Base-by-base conservation (phyloP, 1,140 invertebrate genomes). In the Pachyrhynchus sulphureomaculatus region DNA sequence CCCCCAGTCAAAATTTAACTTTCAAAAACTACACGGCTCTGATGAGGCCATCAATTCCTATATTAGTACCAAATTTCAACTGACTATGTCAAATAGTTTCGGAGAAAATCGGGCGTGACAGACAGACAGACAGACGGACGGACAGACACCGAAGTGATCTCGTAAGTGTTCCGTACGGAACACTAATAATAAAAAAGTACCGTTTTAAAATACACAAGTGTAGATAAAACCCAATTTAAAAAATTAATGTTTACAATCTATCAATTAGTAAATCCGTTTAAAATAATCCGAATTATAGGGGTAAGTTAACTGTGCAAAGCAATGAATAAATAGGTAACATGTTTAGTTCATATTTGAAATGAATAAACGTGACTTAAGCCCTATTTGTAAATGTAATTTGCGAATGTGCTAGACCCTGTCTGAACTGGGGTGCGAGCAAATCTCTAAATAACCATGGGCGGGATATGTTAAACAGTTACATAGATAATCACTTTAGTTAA, bases 341-440 rank as follows among this genome's bases (percentile, higher is more conserved):
- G 65, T 67, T 64, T 65, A 67, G 65, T 61, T 66, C 64, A 66
- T 68, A 68, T 66, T 62, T 60, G 49, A 64, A 68, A 67, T 65
- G 68, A 65, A 65, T 69, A 67, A 69, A 66, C 65, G 61, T 51
- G 41, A 57, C 56, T 61, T 66, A 65, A 70, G 49, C 68, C 68
- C 66, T 63, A 67, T 68, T 69, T 65, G 68, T 54, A 70, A 70
- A 68, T 70, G 63, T 66, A 68, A 70, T 70, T 68, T 70, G 61
- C 45, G 64, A 65, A 67, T 63, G 55, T 63, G 56, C 57, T 42
- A 51, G 58, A 37, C 42, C 41, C 36, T 15, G 47, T 44, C 58
- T 47, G 17, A 41, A 45, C 36, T 44, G 55, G 47, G 59, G 65
- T 39, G 60, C 52, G 44, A 39, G 12, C 10, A 56, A 45, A 59